Conservation (phyloP, 2,797 vertebrate genomes). For the Carduelis carduelis region DNA sequence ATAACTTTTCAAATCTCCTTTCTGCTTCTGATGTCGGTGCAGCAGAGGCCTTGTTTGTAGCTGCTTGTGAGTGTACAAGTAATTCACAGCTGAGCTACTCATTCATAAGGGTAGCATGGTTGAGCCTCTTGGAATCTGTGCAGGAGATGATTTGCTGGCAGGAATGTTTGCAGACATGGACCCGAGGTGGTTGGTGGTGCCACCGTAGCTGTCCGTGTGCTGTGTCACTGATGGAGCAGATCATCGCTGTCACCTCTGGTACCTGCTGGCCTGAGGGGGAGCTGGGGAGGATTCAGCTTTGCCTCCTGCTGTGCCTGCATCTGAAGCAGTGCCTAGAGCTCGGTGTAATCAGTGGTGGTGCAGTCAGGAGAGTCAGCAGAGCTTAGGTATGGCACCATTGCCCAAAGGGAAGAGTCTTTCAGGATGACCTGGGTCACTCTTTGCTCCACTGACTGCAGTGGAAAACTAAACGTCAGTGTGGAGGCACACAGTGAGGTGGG, state of each 20-base stretch:
- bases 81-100: background rate
- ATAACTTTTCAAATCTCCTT: background rate
- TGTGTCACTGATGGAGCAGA: rapidly evolving
- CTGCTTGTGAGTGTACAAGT: background rate
- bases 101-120: background rate
- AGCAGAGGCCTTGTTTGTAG: background rate
- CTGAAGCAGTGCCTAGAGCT: background rate
- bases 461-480: background rate
- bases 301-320: background rate
- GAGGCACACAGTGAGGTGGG: background rate
- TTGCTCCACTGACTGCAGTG: background rate
- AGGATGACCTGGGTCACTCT: background rate
- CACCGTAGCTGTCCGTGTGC: background rate
- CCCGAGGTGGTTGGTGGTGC: rapidly evolving
- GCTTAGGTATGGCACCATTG: rapidly evolving
- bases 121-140: background rate
- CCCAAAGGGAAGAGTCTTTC: background rate
- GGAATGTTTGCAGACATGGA: background rate
- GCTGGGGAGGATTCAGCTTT: background rate
- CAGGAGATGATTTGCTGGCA: background rate
- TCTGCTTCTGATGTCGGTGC: background rate
- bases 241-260: rapidly evolving
- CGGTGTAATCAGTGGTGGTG: background rate
- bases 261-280: background rate
- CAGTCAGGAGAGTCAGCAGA: background rate